phyloP scores from a whole-genome alignment of 2,113 vertebrate genomes.

The Oreochromis tanganicae region DNA sequence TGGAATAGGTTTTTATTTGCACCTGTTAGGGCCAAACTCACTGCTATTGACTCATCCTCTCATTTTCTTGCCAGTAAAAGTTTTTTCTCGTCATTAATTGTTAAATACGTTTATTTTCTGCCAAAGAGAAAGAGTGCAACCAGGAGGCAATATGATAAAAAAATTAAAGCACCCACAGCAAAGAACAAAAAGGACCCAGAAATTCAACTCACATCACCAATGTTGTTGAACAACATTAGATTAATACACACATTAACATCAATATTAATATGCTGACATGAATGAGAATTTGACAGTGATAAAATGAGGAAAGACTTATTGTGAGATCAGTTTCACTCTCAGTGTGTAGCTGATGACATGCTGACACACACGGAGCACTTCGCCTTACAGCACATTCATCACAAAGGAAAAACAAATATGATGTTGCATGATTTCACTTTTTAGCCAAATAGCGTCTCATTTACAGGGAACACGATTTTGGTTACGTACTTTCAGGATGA shows the following conservation, averaged over 20 bases:
- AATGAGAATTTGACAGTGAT: accelerated
- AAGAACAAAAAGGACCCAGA: not conserved
- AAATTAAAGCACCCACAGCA: not conserved
- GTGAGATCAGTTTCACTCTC: not conserved
- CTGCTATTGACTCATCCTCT: not conserved
- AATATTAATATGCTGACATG: not conserved
- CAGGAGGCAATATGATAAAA: not conserved
- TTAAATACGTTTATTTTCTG: not conserved
- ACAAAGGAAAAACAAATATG: accelerated
- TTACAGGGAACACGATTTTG: not conserved
- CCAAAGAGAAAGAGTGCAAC: not conserved
- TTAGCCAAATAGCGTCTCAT: not conserved
- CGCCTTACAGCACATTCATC: not conserved
- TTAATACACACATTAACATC: not conserved
- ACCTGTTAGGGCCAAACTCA: accelerated
- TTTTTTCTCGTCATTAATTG: not conserved
- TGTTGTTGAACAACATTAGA: not conserved
- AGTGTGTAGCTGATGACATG: accelerated
- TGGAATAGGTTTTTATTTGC: not conserved
- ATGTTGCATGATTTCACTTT: not conserved
- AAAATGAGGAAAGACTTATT: not conserved
- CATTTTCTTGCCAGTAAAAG: not conserved
- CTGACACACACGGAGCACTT: not conserved
- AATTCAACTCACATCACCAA: not conserved
- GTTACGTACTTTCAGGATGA: not conserved